phyloP scores from a whole-genome alignment of 92 coral and sea anemone genomes.

The Phenganax marumi region DNA sequence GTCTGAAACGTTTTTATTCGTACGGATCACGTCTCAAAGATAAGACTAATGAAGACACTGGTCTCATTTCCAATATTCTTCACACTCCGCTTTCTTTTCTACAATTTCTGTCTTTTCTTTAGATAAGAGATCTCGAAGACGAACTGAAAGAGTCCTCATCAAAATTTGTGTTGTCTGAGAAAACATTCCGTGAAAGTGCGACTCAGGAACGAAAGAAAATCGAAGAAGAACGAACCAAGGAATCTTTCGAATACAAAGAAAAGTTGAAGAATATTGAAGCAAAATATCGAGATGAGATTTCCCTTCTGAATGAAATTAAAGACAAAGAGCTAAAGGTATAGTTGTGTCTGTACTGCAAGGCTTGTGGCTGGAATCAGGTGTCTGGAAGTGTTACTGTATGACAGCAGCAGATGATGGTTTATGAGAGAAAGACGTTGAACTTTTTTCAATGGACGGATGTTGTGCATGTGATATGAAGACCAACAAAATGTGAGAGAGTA shows the following conservation, averaged over 20 bases:
- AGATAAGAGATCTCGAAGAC: conserved; percentile 74
- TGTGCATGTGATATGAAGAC: not conserved
- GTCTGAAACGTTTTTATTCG: not conserved
- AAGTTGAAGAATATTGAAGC: conserved; percentile 65
- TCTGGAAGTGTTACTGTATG: too few species aligned
- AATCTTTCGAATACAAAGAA: conserved; percentile 62
- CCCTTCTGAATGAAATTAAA: conserved; percentile 58
- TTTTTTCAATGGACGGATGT: not conserved
- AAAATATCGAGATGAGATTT: conserved; percentile 63
- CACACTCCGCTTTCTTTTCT: not conserved
- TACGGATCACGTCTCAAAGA: not conserved
- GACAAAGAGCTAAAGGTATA: conserved; percentile 83
- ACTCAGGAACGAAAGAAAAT: conserved; percentile 60
- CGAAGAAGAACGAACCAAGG: conserved; percentile 75
- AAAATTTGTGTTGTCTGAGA: conserved; percentile 60
- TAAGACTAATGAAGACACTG: too few species aligned
- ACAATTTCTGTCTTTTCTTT: not conserved
- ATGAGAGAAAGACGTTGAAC: too few species aligned
- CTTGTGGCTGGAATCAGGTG: too few species aligned
- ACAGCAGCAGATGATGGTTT: too few species aligned
- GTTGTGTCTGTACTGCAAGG: too few species aligned
- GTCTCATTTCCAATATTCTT: not conserved
- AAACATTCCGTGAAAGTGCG: conserved; percentile 67
- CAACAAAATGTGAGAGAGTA: not conserved
- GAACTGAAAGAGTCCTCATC: conserved; percentile 66